Base-by-base conservation (phyloP, 2,113 vertebrate species). In the Tricholaema leucomelas region DNA sequence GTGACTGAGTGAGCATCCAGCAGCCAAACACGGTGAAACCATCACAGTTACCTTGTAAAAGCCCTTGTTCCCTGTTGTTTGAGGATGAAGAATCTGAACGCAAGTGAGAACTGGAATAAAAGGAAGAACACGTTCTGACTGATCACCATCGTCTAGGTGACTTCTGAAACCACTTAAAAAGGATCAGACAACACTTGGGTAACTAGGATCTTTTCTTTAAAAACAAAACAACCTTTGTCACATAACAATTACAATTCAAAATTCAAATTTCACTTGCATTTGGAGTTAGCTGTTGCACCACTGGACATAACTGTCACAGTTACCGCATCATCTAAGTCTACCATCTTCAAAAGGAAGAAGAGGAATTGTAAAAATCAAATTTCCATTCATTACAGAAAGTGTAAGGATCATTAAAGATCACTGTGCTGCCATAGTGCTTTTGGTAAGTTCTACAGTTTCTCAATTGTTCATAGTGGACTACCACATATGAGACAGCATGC, bases 321-420 rank as follows among this genome's bases (percentile, higher is more conserved):
- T 40, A 54, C 59, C 82, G 50, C 33, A 72, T 88, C 88, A 79
- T 58, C 42, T 84, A 92, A 85, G 8, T 17, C 27, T 64, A 69
- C 27, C 17, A 30, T 52, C 74, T 88, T 78, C 81, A 72, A 84
- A 92, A 92, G 52, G 50, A 94, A 90, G 56, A 76, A 42, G 44
- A 72, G 12, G 25, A 91, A 92, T 87, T 87, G 78, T 24, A 84
- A 86, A 84, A 90, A 86, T 86, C 38, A 60, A 67, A 94, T 92
- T 95, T 84, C 88, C 30, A 60, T 54, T 86, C 70, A 40, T 96
- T 78, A 84, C 36, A 89, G 67, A 85, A 89, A 85, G 44, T 11
- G 0, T 67, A 86, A 74, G n/a, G 81, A 66, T 87, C 67, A 59
- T 58, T 88, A 69, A 78, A 87, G 59, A 72, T 40, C 1, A 0